Evolutionary conservation across 2,888 invertebrate genomes (phyloP).

Genomic region (Ceriagrion tenellum): DNA sequence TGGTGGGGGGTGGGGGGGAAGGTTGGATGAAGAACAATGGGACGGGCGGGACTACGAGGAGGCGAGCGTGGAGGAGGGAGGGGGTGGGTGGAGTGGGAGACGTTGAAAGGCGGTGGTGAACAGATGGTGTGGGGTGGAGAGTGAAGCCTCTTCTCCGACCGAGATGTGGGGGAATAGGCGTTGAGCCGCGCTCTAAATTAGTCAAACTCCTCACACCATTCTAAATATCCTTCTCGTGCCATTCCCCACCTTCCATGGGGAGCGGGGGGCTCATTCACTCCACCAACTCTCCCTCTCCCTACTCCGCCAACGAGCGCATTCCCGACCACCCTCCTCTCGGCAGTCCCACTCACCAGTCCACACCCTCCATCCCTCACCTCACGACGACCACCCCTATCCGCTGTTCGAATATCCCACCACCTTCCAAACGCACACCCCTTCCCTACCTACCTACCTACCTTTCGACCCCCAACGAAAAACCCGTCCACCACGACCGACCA

Average conservation of each 20-base stretch:
- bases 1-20: neutral
- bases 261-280: conserved; percentile 4
- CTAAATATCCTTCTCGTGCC: neutral
- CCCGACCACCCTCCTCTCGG: neutral
- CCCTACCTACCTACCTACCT: no score
- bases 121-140: neutral
- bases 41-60: neutral
- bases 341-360: neutral
- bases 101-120: neutral
- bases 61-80: neutral
- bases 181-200: conserved; percentile 65
- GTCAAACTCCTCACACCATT: conserved; percentile 38
- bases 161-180: conserved; percentile 49
- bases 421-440: neutral
- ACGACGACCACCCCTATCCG: no score
- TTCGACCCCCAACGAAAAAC: neutral
- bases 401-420: neutral
- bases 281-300: neutral
- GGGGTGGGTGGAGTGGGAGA: neutral
- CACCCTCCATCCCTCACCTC: no score
- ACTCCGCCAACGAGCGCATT: neutral
- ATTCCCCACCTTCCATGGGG: no score
- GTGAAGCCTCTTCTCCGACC: neutral
- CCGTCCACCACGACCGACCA: neutral
- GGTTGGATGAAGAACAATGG: neutral